Base-by-base conservation (phyloP, 2,113 vertebrate genomes). In the Mus musculus region DNA sequence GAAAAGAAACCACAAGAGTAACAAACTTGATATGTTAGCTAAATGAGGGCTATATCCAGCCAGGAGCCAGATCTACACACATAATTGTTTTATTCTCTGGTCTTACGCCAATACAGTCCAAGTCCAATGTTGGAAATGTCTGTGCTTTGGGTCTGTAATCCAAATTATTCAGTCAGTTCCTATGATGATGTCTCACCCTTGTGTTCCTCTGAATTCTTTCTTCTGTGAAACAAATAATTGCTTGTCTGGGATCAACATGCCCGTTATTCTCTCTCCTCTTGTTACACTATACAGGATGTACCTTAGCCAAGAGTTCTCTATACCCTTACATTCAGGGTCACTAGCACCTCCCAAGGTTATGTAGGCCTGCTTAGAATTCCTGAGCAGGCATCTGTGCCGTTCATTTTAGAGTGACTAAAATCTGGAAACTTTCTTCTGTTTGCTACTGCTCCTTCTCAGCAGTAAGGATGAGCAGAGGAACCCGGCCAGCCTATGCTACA, bases 1-100 rank as follows among this genome's bases (percentile, higher is more conserved):
- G 93, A 78, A 93, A 97, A 95, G 88, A 97, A 78, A 97, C 76
- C n/a, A 26, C 94, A 87, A 13, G 92, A 91, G 87, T 85, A 84
- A 93, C 94, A 61, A 97, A 93, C 80, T 94, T 90, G 80, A 71
- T 0, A 26, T 78, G 90, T 97, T 96, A 85, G 5, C 46, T 95
- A 90, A 39, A 94, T 96, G 94, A 94, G 1, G 72, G 52, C 33
- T 93, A 36, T 49, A 97, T 69, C 69, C 22, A 89, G 52, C 93
- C 92, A 96, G 87, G 78, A 98, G 78, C 89, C 94, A 86, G 63
- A 90, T 91, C 94, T 54, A 72, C 89, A 94, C 78, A 91, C 4
- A 1, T n/a, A 89, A 96, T 88, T 3, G 2, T 96, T 97, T 87
- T n/a, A 61, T 69, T 94, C 72, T 96, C 0, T 3, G 14, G 2